phyloP scores from a whole-genome alignment of 2,888 invertebrate species.

The Drosophila formosana region DNA sequence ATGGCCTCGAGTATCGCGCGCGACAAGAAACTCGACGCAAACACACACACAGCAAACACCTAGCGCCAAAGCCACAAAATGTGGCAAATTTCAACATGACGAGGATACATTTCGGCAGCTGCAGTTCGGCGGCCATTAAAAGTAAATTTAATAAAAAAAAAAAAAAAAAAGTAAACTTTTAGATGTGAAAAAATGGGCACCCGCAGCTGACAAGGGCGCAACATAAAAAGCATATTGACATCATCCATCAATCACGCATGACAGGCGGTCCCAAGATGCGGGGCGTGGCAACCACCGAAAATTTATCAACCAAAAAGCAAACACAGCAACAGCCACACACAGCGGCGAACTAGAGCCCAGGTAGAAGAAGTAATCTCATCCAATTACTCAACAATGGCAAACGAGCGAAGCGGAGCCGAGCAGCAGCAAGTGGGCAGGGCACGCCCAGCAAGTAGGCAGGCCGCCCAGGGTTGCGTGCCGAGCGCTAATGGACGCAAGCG shows the following conservation, averaged over 20 bases:
- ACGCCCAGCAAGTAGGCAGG: slow-evolving; percentile 13
- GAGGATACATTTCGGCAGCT: slow-evolving; percentile 39
- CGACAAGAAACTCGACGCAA: slow-evolving; percentile 3
- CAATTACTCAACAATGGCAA: slow-evolving; percentile 81
- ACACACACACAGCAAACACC: slow-evolving; percentile 10
- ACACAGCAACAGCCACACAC: neutral
- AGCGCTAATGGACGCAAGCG: slow-evolving; percentile 66
- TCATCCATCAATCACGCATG: slow-evolving; percentile 74
- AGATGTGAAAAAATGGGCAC: slow-evolving; percentile 12
- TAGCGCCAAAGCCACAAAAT: slow-evolving; percentile 15
- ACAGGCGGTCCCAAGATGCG: slow-evolving; percentile 41
- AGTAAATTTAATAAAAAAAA: slow-evolving; percentile 67
- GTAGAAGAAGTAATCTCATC: slow-evolving; percentile 76
- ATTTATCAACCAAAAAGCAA: slow-evolving; percentile 51
- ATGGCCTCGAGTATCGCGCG: slow-evolving; percentile 23
- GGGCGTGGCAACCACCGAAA: slow-evolving; percentile 51
- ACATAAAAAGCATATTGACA: slow-evolving; percentile 71
- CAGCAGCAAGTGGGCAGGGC: slow-evolving; percentile 21
- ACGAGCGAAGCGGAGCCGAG: slow-evolving; percentile 50
- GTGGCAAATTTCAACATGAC: slow-evolving; percentile 12
- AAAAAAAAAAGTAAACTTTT: slow-evolving; percentile 48
- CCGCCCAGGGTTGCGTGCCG: slow-evolving; percentile 24
- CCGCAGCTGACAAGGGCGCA: slow-evolving; percentile 41
- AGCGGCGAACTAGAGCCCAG: slow-evolving; percentile 30
- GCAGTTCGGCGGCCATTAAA: slow-evolving; percentile 59